phyloP scores from a whole-genome alignment of 2,113 vertebrate genomes.

The Talpa occidentalis region DNA sequence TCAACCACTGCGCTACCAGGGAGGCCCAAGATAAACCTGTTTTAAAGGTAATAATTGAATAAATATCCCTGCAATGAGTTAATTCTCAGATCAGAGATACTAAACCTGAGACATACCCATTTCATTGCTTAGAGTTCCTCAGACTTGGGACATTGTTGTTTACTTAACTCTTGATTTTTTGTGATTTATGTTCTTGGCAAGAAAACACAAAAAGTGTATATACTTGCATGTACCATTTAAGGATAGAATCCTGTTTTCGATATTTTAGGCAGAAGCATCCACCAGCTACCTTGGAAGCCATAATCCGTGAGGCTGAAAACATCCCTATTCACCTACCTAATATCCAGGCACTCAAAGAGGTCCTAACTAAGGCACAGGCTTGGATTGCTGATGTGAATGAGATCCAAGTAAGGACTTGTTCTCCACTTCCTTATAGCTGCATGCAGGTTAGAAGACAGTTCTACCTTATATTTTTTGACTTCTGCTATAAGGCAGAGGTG shows the following conservation, averaged over 20 bases:
- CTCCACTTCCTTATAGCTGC: background rate
- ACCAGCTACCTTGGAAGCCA: constrained; percentile 95
- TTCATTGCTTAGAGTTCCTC: background rate
- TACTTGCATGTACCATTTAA: background rate
- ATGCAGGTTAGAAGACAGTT: background rate
- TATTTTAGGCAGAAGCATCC: constrained; percentile 93
- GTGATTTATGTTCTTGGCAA: background rate
- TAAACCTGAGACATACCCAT: accelerated
- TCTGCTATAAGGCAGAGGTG: background rate
- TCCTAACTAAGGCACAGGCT: constrained; percentile 92
- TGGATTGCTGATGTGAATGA: constrained; percentile 97
- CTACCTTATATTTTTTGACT: background rate
- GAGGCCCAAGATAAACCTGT: too few relatives aligned
- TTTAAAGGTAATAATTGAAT: background rate
- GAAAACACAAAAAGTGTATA: background rate
- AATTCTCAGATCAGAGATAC: background rate
- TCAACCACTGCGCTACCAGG: too few relatives aligned
- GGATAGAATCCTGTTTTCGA: background rate
- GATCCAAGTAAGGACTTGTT: constrained; percentile 90
- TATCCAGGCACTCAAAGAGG: constrained; percentile 93
- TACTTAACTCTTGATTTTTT: background rate
- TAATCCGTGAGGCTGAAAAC: constrained; percentile 96
- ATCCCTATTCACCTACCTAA: constrained; percentile 96
- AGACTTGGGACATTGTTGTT: background rate
- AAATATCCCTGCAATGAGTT: background rate